A percentile compares a stretch with the other conserved stretches of the same genome.
Evolutionary conservation across 2,797 vertebrate species (phyloP).

Genomic region (Serranus cabrilla): DNA sequence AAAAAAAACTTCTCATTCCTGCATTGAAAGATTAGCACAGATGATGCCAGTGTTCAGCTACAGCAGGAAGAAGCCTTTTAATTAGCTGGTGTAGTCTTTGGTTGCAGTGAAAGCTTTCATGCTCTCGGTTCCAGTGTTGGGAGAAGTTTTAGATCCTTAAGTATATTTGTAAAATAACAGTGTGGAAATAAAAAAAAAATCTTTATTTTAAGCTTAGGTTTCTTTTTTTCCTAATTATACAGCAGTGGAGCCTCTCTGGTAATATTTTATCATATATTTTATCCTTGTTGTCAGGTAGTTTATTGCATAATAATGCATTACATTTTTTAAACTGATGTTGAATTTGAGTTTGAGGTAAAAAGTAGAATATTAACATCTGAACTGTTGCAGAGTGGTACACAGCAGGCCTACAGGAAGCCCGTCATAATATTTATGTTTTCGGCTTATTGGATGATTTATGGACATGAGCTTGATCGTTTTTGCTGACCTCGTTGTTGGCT

Average conservation of each 20-base stretch:
- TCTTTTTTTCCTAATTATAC: not conserved
- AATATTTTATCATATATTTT: not conserved
- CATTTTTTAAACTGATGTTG: not conserved
- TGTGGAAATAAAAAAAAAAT: not conserved
- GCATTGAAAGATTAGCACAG: too few relatives aligned
- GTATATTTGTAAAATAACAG: too few relatives aligned
- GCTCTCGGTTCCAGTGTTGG: not conserved
- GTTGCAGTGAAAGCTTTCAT: not conserved
- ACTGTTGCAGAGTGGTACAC: not conserved
- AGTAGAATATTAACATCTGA: not conserved
- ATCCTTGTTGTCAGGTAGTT: not conserved
- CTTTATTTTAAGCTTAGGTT: not conserved
- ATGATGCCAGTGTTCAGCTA: too few relatives aligned
- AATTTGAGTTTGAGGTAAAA: not conserved
- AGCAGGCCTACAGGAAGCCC: too few relatives aligned
- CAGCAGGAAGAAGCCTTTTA: not conserved
- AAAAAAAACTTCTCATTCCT: too few relatives aligned
- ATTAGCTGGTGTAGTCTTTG: not conserved
- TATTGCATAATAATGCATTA: not conserved
- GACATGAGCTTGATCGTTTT: too few relatives aligned
- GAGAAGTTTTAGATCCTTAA: not conserved
- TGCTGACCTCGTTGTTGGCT: too few relatives aligned
- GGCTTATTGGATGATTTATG: too few relatives aligned
- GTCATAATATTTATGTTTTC: too few relatives aligned
- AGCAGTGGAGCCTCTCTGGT: not conserved